These are phyloP conservation scores for Alethe castanea DNA, from an alignment of 2,113 vertebrate species.

Conservation along the genomic window DNA sequence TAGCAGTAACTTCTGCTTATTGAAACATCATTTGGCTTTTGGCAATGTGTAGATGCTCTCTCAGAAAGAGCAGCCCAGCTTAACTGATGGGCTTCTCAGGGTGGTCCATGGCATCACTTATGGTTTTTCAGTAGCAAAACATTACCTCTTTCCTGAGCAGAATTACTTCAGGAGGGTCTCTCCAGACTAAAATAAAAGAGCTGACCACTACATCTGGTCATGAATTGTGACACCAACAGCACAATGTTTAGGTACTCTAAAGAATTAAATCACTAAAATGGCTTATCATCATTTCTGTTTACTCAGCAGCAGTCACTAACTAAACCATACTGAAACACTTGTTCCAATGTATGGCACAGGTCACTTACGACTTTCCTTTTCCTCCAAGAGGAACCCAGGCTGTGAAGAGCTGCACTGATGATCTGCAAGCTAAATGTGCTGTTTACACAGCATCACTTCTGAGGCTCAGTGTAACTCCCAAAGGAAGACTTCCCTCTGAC, in stretches of 20 bases:
- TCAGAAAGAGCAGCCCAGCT: not conserved
- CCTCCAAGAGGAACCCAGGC: not conserved
- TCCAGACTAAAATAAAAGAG: not conserved
- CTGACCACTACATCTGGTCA: not conserved
- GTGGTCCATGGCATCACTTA: not conserved
- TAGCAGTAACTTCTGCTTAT: conserved; percentile 1
- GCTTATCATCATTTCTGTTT: not conserved
- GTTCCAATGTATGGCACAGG: accelerated
- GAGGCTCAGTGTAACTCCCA: not conserved
- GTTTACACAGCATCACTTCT: not conserved
- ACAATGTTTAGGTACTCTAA: not conserved
- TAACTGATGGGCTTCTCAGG: not conserved
- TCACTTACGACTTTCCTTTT: accelerated
- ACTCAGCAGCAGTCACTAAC: not conserved
- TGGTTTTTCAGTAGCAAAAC: not conserved
- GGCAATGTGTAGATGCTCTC: not conserved
- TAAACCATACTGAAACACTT: not conserved
- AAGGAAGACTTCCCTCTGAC: not conserved
- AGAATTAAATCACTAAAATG: not conserved
- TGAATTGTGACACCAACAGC: not conserved
- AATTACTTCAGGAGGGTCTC: not conserved
- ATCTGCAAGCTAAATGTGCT: not conserved
- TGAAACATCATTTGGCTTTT: conserved; percentile 4
- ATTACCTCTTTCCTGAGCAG: not conserved
- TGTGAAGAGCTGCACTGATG: not conserved